These are phyloP conservation scores for Halcyon chelicuti DNA, from an alignment of 2,797 vertebrate genomes.

Conservation along the genomic window DNA sequence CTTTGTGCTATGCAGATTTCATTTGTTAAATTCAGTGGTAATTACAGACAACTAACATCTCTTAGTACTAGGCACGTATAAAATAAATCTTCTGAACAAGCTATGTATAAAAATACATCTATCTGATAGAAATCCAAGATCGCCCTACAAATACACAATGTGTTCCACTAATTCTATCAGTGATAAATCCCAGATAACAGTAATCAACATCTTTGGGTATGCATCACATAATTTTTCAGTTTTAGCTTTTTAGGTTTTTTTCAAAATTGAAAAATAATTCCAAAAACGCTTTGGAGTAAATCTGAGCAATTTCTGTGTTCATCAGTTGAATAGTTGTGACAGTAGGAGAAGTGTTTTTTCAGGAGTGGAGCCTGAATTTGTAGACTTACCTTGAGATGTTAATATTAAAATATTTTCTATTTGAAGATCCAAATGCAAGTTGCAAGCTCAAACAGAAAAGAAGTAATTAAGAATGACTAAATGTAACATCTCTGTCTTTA, in stretches of 20 bases:
- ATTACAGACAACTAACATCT: not conserved
- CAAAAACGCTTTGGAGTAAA: not conserved
- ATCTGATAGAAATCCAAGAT: not conserved
- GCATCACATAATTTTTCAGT: not conserved
- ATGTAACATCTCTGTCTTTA: not conserved
- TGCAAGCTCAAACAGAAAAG: not conserved
- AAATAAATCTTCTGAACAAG: constrained; percentile 1
- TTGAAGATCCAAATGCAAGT: not conserved
- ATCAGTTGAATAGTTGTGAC: not conserved
- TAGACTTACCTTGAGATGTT: not conserved
- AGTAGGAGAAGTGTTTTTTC: not conserved
- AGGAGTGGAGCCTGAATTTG: not conserved
- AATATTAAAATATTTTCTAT: not conserved
- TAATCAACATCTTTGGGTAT: not conserved
- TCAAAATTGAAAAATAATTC: not conserved
- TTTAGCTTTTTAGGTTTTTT: not conserved
- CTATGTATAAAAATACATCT: not conserved
- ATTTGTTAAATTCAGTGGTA: not conserved
- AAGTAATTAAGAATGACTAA: not conserved
- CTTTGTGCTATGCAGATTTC: not conserved
- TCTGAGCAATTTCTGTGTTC: not conserved
- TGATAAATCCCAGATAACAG: not conserved
- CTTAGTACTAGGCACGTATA: not conserved
- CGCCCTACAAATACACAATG: not conserved
- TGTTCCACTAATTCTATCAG: not conserved